Conservation (phyloP, 1,140 invertebrate species). For the Andrena cerasifolii region DNA sequence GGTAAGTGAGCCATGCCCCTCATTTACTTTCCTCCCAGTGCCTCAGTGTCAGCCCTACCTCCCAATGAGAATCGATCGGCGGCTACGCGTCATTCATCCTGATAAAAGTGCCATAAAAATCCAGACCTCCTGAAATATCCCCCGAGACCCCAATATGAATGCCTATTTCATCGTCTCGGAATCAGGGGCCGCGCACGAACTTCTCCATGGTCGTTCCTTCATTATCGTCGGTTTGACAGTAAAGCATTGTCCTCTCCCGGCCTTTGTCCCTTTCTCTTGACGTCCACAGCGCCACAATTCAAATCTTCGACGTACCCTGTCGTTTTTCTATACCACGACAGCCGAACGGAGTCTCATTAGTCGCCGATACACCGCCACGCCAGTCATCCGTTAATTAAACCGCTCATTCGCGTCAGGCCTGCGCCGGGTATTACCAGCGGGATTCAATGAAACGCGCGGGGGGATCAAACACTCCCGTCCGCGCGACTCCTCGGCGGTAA, state of each 20-base stretch:
- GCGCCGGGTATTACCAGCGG: too few species aligned
- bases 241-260: too few species aligned
- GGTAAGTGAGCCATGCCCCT: conserved; percentile 83
- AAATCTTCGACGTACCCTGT: too few species aligned
- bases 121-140: background rate
- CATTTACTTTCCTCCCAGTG: background rate
- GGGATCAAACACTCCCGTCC: too few species aligned
- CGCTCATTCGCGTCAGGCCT: background rate
- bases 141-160: background rate
- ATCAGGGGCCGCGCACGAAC: background rate
- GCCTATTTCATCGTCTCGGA: background rate
- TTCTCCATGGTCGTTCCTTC: too few species aligned
- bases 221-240: too few species aligned
- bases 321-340: too few species aligned
- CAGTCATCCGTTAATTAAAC: conserved; percentile 7
- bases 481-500: background rate
- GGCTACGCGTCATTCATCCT: background rate
- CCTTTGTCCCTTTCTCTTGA: too few species aligned
- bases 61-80: background rate
- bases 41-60: background rate
- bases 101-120: background rate
- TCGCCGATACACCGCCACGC: too few species aligned
- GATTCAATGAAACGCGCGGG: background rate
- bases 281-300: too few species aligned
- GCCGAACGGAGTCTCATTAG: too few species aligned